These are phyloP conservation scores for Salticus scenicus DNA, from an alignment of 2,888 invertebrate species.

Conservation along the genomic window DNA sequence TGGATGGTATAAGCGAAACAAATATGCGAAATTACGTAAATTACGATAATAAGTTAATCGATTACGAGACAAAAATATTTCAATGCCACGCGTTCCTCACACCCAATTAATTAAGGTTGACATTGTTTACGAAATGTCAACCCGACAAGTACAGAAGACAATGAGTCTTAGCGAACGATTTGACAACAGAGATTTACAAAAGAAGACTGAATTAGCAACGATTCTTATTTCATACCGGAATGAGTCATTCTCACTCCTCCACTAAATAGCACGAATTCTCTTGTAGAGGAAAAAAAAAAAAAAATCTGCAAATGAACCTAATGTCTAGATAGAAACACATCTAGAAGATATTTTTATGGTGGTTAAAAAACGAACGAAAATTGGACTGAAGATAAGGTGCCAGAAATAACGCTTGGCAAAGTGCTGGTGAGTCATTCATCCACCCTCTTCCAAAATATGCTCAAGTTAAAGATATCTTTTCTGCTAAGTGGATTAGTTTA, in stretches of 20 bases:
- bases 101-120: neutral
- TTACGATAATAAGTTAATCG: too few species aligned
- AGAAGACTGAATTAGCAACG: neutral
- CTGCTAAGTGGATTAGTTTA: too few species aligned
- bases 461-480: neutral
- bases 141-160: neutral
- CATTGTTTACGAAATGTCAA: neutral
- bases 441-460: neutral
- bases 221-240: neutral
- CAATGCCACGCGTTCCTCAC: too few species aligned
- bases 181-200: too few species aligned
- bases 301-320: neutral
- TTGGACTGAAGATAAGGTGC: neutral
- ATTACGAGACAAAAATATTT: too few species aligned
- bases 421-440: neutral
- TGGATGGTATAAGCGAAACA: too few species aligned
- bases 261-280: neutral
- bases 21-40: too few species aligned
- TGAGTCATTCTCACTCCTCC: neutral
- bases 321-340: neutral
- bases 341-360: neutral
- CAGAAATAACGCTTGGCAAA: constrained; percentile 1
- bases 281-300: neutral
- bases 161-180: too few species aligned
- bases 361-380: neutral